phyloP scores from a whole-genome alignment of 2,113 vertebrate genomes.

The Spizaetus ornatus region DNA sequence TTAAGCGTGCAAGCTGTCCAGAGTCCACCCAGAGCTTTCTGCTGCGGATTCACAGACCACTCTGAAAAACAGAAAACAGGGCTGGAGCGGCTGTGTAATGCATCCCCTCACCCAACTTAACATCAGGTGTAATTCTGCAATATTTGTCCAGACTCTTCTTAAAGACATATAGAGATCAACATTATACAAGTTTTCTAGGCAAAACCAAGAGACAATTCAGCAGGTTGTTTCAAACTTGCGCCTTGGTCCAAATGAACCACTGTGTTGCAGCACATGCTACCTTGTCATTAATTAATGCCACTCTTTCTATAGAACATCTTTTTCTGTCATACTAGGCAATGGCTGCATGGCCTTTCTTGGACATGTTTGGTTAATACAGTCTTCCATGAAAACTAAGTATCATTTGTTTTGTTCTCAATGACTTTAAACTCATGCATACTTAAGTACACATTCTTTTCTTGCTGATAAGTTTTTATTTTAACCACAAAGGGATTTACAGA shows the following conservation, averaged over 20 bases:
- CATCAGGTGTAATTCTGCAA: not conserved
- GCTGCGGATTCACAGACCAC: not conserved
- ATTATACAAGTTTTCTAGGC: not conserved
- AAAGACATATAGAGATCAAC: not conserved
- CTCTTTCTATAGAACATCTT: not conserved
- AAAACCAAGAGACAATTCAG: not conserved
- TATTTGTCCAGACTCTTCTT: not conserved
- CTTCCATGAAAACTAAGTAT: not conserved
- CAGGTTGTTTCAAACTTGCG: not conserved
- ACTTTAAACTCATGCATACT: not conserved
- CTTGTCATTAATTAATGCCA: not conserved
- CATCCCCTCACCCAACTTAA: not conserved
- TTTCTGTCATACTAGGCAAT: not conserved
- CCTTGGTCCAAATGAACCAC: not conserved
- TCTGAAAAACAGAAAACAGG: not conserved
- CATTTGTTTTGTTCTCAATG: not conserved
- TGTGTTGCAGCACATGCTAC: too few relatives aligned
- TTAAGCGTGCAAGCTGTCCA: not conserved
- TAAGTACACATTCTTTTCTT: not conserved
- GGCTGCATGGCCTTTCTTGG: not conserved
- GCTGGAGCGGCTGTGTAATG: accelerated
- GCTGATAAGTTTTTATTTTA: not conserved
- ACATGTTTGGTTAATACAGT: not conserved
- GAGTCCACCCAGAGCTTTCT: not conserved
- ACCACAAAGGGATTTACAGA: not conserved